Evolutionary conservation across 2,888 invertebrate genomes (phyloP).

Genomic region (Nebria brevicollis): DNA sequence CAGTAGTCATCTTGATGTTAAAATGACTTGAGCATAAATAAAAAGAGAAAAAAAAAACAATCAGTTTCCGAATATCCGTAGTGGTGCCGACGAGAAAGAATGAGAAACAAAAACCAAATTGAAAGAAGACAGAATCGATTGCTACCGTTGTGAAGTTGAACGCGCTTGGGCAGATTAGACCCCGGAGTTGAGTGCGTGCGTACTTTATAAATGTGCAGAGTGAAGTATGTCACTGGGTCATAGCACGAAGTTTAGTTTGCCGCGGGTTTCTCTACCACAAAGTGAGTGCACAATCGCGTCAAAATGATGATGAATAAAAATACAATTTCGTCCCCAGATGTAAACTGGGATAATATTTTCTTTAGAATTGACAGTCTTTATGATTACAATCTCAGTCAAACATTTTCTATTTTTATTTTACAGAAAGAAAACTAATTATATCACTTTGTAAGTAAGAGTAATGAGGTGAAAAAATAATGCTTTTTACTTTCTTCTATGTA

Average conservation of each 20-base stretch:
- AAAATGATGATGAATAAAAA: conserved; percentile 12
- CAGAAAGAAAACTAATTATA: not conserved
- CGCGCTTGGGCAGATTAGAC: conserved; percentile 11
- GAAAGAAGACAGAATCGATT: conserved; percentile 10
- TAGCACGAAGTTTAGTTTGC: not conserved
- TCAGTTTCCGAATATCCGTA: conserved; percentile 30
- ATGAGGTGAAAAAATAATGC: not conserved
- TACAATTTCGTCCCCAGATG: not conserved
- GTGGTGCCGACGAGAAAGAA: not conserved
- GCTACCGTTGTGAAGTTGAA: conserved; percentile 8
- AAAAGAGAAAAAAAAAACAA: conserved; percentile 10
- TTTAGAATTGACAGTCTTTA: not conserved
- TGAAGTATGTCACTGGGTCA: conserved; percentile 16
- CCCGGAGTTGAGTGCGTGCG: conserved; percentile 13
- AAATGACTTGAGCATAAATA: conserved; percentile 31
- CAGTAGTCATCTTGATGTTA: conserved; percentile 38
- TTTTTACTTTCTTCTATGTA: not conserved
- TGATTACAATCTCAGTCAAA: not conserved
- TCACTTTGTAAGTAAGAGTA: not conserved
- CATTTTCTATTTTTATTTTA: conserved; percentile 3
- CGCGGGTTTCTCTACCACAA: not conserved
- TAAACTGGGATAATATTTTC: not conserved
- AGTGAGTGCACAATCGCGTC: conserved; percentile 14
- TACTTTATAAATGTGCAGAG: not conserved
- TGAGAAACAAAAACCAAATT: not conserved